Evolutionary conservation across 2,888 invertebrate species (phyloP), one percentile per base, ranked within the genome.

Genomic region (Limnephilus rhombicus): DNA sequence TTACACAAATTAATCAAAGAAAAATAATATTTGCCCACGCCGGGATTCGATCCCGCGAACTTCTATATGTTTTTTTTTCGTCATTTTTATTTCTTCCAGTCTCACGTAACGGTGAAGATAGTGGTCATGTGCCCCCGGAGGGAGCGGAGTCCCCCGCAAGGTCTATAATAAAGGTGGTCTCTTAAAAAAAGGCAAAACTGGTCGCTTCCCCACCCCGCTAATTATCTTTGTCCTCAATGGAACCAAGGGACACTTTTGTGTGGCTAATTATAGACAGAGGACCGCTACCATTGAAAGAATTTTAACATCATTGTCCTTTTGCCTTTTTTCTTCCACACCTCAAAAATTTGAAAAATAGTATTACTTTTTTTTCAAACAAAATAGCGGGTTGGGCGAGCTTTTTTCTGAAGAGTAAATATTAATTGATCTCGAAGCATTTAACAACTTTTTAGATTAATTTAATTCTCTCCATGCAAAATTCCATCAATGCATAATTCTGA

Each of bases 201-300:
- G 13, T 18, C n/a, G 15, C 24, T 53, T 53, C 88, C 49, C 31
- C 18, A 53, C 53, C 68, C 88, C 29, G 29, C 37, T 88, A 31
- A 80, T 88, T 88, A 88, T 31, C 41, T 18, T n/a, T 85, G 45
- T 68, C 53, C 24, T 68, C 53, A 68, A 68, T 68, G n/a, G 4
- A 41, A n/a, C 41, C 41, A 41, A 45, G 45, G 29, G 41, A 85
- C 85, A 85, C 85, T 45, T 45, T 41, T n/a, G 85, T 41, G 41
- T 45, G 37, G 41, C 41, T 45, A 85, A 85, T 85, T n/a, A 85
- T 85, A 83, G 85, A 41, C 41, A 85, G 83, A 31, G 18, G 37
- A 31, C 83, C 15, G 31, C 31, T 24, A 83, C 82, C 31, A 68
- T 0, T 18, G 18, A 68, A 18, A 18, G 53, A 68, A 68, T 5